Percentiles rank a stretch among this genome's conserved stretches.
Evolutionary conservation across 2,797 vertebrate genomes (phyloP).

Genomic region (Australoheros facetus): DNA sequence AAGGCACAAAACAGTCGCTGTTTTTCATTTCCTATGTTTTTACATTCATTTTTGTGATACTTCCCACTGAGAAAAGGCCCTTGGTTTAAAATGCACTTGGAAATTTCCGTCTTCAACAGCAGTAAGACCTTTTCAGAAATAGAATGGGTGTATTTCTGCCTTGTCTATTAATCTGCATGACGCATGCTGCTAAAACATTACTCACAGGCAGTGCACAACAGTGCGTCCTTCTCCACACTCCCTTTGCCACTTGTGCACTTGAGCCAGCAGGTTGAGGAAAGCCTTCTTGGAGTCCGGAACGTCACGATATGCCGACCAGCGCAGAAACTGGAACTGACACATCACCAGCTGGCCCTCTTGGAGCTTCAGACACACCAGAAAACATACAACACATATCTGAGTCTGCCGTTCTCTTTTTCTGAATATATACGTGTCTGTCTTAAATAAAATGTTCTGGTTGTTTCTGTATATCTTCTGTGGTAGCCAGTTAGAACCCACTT

Average conservation of each 20-base stretch:
- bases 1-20: background rate
- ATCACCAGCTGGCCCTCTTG: constrained; percentile 97
- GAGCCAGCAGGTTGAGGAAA: constrained; percentile 92
- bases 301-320: constrained; percentile 93
- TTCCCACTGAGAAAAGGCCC: constrained; percentile 12
- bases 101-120: constrained; percentile 41
- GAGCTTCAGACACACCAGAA: constrained; percentile 76
- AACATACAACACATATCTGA: constrained; percentile 28
- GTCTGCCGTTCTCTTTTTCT: background rate
- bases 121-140: constrained; percentile 35
- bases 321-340: constrained; percentile 80
- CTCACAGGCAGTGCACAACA: constrained; percentile 84
- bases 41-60: constrained; percentile 7
- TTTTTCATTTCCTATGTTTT: constrained; percentile 17
- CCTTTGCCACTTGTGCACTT: constrained; percentile 96
- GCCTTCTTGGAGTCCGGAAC: constrained; percentile 96
- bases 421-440: background rate
- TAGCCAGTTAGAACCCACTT: constrained; percentile 50
- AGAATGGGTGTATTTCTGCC: background rate
- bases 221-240: constrained; percentile 94
- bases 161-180: constrained; percentile 12
- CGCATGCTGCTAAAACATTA: constrained; percentile 20
- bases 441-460: constrained; percentile 9
- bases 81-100: constrained; percentile 24
- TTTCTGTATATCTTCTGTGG: constrained; percentile 49